Percentiles rank a stretch among this genome's conserved stretches.
Conservation (phyloP, 2,113 vertebrate genomes). For the Bubo scandiacus region DNA sequence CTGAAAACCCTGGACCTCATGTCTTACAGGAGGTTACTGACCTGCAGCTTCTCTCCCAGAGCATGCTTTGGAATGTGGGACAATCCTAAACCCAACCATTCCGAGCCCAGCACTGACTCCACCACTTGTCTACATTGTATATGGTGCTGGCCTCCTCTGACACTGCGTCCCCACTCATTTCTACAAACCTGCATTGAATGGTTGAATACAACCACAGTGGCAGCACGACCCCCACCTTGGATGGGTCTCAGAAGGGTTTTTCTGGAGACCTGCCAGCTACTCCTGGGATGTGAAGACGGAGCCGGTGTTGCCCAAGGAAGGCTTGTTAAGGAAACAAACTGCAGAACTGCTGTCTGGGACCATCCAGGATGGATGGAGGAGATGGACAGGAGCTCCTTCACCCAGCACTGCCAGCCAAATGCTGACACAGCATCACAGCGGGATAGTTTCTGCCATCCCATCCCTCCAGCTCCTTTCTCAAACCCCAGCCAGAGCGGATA, state of each 20-base stretch:
- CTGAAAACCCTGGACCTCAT: neutral
- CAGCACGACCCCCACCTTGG: neutral
- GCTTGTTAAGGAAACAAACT: neutral
- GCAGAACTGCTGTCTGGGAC: neutral
- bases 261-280: neutral
- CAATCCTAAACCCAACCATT: neutral
- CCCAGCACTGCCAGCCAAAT: neutral
- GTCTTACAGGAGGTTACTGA: neutral
- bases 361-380: fast-evolving
- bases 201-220: neutral
- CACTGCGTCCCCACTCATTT: neutral
- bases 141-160: neutral
- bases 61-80: neutral
- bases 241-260: neutral
- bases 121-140: fast-evolving
- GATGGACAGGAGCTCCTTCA: neutral
- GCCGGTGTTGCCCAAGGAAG: neutral
- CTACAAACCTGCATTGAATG: neutral
- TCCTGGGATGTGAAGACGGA: neutral
- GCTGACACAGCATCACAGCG: neutral
- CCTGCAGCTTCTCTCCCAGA: neutral
- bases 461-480: neutral
- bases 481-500: neutral
- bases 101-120: neutral
- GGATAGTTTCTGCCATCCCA: neutral